Percentiles rank a stretch among this genome's conserved stretches.
These are phyloP conservation scores for Bufo gargarizans DNA, from an alignment of 2,113 vertebrate species.

Conservation along the genomic window DNA sequence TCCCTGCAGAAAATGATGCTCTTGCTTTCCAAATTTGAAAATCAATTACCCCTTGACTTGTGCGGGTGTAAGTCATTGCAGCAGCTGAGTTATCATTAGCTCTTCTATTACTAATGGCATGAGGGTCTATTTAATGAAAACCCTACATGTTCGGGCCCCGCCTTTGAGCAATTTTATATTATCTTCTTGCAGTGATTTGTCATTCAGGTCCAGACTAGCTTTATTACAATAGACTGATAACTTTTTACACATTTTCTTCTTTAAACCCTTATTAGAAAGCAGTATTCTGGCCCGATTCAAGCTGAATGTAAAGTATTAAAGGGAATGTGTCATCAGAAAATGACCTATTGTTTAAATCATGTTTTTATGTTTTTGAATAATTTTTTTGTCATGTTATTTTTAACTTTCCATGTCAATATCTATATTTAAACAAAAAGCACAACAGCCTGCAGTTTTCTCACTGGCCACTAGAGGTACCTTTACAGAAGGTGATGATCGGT, in stretches of 20 bases:
- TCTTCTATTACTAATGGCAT: constrained; percentile 48
- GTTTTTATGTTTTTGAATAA: no score
- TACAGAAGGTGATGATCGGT: no score
- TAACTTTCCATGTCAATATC: no score
- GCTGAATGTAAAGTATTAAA: background rate
- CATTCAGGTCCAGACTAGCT: background rate
- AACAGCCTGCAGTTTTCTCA: no score
- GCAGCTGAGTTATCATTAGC: constrained; percentile 52
- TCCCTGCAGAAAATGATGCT: constrained; percentile 45
- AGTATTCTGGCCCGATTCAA: background rate
- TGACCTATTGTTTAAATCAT: no score
- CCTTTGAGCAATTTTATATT: constrained; percentile 34
- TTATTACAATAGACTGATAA: background rate
- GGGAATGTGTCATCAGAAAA: no score
- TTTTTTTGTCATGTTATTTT: no score
- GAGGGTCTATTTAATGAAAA: constrained; percentile 49
- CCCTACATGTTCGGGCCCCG: constrained; percentile 15
- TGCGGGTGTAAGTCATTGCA: constrained; percentile 42
- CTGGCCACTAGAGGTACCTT: no score
- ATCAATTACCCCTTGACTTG: constrained; percentile 57
- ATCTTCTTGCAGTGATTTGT: constrained; percentile 19
- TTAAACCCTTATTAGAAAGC: background rate
- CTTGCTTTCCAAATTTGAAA: constrained; percentile 50
- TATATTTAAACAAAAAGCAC: no score
- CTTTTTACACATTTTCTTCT: background rate